Percentiles rank a stretch among this genome's conserved stretches.
These are phyloP conservation scores for Avahi laniger DNA, from an alignment of 2,797 vertebrate genomes.

Conservation along the genomic window DNA sequence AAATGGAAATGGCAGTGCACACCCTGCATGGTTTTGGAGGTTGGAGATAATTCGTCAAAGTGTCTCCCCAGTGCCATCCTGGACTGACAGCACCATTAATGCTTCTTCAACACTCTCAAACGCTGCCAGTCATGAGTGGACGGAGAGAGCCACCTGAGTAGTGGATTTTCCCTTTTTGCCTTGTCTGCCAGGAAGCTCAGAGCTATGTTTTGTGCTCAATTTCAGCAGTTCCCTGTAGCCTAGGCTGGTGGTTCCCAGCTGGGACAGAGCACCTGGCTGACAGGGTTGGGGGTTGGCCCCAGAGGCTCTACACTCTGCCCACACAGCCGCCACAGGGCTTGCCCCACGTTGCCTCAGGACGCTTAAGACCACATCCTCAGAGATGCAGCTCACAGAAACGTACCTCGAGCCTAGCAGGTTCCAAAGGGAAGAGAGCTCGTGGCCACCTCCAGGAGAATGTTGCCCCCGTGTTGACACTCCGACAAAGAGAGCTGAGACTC, in stretches of 20 bases:
- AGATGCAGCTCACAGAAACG: fast-evolving
- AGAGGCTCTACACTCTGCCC: background rate
- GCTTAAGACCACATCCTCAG: fast-evolving
- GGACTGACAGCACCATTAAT: fast-evolving
- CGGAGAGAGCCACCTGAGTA: fast-evolving
- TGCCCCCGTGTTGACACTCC: fast-evolving
- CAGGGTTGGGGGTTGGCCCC: fast-evolving
- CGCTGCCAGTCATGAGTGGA: fast-evolving
- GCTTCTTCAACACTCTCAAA: background rate
- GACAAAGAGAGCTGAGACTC: background rate
- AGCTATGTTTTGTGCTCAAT: background rate
- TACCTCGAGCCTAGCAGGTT: fast-evolving
- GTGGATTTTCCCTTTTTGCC: background rate
- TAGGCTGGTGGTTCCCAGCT: fast-evolving
- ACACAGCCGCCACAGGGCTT: too few relatives aligned
- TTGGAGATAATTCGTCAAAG: fast-evolving
- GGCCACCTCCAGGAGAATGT: fast-evolving
- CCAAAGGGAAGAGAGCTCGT: fast-evolving
- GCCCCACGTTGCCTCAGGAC: fast-evolving
- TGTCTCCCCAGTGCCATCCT: too few relatives aligned
- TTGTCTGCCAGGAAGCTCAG: background rate
- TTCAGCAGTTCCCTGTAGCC: background rate
- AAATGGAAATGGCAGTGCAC: fast-evolving
- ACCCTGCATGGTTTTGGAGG: fast-evolving
- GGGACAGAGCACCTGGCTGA: background rate